phyloP scores from a whole-genome alignment of 2,888 invertebrate genomes.

The Tillus elongatus region DNA sequence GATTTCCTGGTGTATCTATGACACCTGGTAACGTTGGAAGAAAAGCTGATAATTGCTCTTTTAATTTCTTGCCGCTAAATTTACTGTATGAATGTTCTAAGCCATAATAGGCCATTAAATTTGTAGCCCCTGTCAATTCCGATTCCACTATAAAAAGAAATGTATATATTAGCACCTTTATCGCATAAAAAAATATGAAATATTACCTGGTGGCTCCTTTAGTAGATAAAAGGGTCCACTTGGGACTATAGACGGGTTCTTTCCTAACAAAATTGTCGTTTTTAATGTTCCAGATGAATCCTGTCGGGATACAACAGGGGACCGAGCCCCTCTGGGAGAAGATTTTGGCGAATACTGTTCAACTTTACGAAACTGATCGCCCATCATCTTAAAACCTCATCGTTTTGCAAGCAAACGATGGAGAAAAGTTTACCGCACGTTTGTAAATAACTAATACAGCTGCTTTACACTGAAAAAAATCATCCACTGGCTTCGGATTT shows the following conservation, averaged over 20 bases:
- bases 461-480: no score
- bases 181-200: no score
- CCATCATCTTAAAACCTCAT: slow-evolving; percentile 72
- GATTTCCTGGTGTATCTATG: slow-evolving; percentile 85
- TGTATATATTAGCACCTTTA: no score
- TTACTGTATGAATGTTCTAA: slow-evolving; percentile 96
- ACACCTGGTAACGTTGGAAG: slow-evolving; percentile 91
- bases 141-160: slow-evolving; percentile 62
- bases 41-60: slow-evolving; percentile 91
- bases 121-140: slow-evolving; percentile 90
- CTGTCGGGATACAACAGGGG: slow-evolving; percentile 91
- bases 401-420: slow-evolving; percentile 26
- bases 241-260: slow-evolving; percentile 94
- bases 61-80: slow-evolving; percentile 92
- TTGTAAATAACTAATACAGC: no score
- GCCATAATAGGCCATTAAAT: slow-evolving; percentile 93
- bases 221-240: slow-evolving; percentile 97
- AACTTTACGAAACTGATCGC: slow-evolving; percentile 85
- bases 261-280: slow-evolving; percentile 93
- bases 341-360: slow-evolving; percentile 93
- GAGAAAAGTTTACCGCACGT: no score
- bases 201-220: slow-evolving; percentile 87
- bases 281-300: slow-evolving; percentile 96
- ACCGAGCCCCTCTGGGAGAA: slow-evolving; percentile 86
- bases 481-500: no score